Conservation (phyloP, 1,140 invertebrate species). For the Eriosoma lanigerum region DNA sequence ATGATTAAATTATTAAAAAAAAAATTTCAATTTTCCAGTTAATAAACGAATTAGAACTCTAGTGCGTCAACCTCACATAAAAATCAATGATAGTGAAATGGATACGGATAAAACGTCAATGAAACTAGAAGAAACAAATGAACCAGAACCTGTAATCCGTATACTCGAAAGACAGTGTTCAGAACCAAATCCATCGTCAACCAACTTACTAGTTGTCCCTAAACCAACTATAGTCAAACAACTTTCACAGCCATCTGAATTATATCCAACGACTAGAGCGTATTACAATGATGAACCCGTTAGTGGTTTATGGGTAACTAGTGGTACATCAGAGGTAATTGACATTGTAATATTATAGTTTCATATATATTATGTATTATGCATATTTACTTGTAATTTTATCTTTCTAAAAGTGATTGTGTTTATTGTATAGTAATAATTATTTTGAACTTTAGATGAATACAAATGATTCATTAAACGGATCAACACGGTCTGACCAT, state of each 20-base stretch:
- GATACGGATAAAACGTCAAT: background rate
- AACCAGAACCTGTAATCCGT: constrained; percentile 60
- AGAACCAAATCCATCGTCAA: constrained; percentile 58
- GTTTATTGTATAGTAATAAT: constrained; percentile 4
- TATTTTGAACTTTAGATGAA: constrained; percentile 19
- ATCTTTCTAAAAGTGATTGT: background rate
- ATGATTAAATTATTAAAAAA: background rate
- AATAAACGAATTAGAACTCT: constrained; percentile 62
- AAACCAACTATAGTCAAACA: constrained; percentile 66
- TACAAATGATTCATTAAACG: constrained; percentile 31
- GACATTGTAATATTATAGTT: background rate
- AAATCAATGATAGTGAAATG: constrained; percentile 38
- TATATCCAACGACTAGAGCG: constrained; percentile 58
- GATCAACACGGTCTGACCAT: constrained; percentile 62
- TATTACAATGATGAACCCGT: constrained; percentile 41
- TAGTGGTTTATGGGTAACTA: no score
- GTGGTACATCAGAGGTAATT: constrained; percentile 7
- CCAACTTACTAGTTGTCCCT: constrained; percentile 66
- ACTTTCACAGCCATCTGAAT: constrained; percentile 61
- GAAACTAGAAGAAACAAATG: constrained; percentile 53
- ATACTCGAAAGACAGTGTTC: constrained; percentile 49
- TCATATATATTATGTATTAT: background rate
- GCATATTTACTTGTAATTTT: constrained; percentile 21
- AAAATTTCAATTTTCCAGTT: constrained; percentile 43
- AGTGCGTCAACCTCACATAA: constrained; percentile 56